Base-by-base conservation (phyloP, 2,113 vertebrate species). In the Noctilio leporinus region DNA sequence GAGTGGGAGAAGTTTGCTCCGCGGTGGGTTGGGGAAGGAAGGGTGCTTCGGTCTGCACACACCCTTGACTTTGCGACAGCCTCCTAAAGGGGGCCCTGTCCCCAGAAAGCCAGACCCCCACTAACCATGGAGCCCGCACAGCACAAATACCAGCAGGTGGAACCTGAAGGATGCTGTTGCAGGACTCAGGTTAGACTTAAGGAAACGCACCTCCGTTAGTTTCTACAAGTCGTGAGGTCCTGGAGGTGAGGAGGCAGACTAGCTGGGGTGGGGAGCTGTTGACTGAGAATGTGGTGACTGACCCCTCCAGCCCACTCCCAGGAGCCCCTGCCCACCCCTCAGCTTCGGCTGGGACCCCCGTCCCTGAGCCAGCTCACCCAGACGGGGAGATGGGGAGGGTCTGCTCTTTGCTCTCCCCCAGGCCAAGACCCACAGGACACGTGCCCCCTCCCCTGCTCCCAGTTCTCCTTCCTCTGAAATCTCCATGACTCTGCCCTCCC, bases 91-190 rank as follows among this genome's bases (percentile, higher is more conserved):
- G 51, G 45, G 17, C 2, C 33, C 51, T 53, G 33, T 14, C 22
- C 33, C 64, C 59, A 10, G 5, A 49, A 92, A 57, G 43, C n/a
- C 8, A 57, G 20, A 19, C 22, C 33, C 22, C 6, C 57, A 2
- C 8, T 0, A 2, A 26, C 7, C 0, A 2, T 0, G 45, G 67
- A 4, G 33, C 11, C 0, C n/a, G 10, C 6, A 28, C 19, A 30
- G 20, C 40, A 15, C 24, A 24, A 4, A 4, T 9, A 2, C 45
- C 53, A 38, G 75, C 24, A 43, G 24, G 0, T 1, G 10, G 24
- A 2, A 19, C 24, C 26, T 3, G 47, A 59, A 65, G n/a, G 47
- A 30, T 12, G 14, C 10, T 1, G 40, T 7, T 8, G 5, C 28
- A 45, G 69, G 4, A 7, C 0, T 72, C 45, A 57, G 57, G 5